Evolutionary conservation across 2,888 invertebrate genomes (phyloP), one percentile per base, ranked within the genome.

Genomic region (Unio pictorum): DNA sequence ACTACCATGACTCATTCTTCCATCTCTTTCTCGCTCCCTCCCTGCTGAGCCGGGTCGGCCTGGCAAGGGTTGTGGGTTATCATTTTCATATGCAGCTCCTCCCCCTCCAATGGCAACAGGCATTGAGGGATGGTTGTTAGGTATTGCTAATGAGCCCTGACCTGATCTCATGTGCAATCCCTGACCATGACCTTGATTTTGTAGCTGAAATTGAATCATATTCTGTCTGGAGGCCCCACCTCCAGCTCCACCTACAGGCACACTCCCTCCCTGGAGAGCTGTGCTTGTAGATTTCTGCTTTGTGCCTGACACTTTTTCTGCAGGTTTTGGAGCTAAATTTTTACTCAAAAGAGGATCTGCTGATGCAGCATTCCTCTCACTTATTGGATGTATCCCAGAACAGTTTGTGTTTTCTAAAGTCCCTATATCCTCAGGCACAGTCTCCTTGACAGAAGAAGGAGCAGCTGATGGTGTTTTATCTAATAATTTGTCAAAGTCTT

Each of bases 1-100:
- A 64, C 84, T 80, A 59, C 85, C 84, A n/a, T 84, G 85, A 68
- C 85, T 85, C 61, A 84, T 68, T 58, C 83, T 74, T 30, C 76
- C 76, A 55, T 84, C 83, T 67, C 81, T 73, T 30, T 71, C 69
- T 45, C 45, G 45, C 58, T 75, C 63, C 67, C 80, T 57, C 34
- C 76, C 76, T 34, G 71, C 81, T 66, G 78, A 78, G 11, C 78
- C 78, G 17, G 80, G 79, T 67, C 81, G 71, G 17, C 80, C 81
- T 45, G 78, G 79, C 30, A 80, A 73, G n/a, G 81, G 80, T 45
- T 77, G 79, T 59, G 80, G 77, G 64, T 79, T 78, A 55, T 74
- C 79, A 18, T 71, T 66, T 61, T 76, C 81, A 28, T 74, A 72
- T 54, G 73, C 76, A 66, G 77, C 77, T 62, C 79, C 79, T n/a